phyloP scores from a whole-genome alignment of 2,888 invertebrate species.

The Synergus japonicus region DNA sequence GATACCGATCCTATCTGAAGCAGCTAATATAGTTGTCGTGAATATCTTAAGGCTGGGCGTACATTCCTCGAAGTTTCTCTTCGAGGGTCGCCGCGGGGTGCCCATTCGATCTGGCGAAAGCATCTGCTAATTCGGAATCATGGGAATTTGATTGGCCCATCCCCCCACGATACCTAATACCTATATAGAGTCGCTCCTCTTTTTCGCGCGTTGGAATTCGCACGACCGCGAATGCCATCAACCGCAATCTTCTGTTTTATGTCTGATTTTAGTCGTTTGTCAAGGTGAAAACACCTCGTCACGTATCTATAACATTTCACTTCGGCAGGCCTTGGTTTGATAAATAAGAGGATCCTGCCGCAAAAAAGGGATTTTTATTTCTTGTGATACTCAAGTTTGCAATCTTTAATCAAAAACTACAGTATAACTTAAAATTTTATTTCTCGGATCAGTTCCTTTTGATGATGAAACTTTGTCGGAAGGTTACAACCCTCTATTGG shows the following conservation, averaged over 20 bases:
- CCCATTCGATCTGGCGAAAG: slow-evolving; percentile 76
- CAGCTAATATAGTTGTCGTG: slow-evolving; percentile 78
- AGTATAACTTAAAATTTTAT: too few species aligned
- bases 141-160: slow-evolving; percentile 75
- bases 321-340: not conserved
- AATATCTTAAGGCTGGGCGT: slow-evolving; percentile 74
- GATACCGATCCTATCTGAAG: slow-evolving; percentile 76
- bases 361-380: not conserved
- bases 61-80: slow-evolving; percentile 73
- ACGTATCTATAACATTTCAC: slow-evolving; percentile 2
- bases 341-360: not conserved
- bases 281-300: slow-evolving; percentile 9
- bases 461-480: too few species aligned
- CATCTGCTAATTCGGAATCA: slow-evolving; percentile 78
- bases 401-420: too few species aligned
- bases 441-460: too few species aligned
- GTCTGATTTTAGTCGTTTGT: slow-evolving; percentile 13
- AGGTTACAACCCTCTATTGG: too few species aligned
- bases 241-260: slow-evolving; percentile 2
- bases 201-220: slow-evolving; percentile 58
- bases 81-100: slow-evolving; percentile 73
- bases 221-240: slow-evolving; percentile 47
- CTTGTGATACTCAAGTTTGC: too few species aligned
- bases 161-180: slow-evolving; percentile 55
- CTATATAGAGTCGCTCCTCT: slow-evolving; percentile 53